These are phyloP conservation scores for Cryptomyrus ogoouensis DNA, from an alignment of 2,113 vertebrate genomes.

Conservation along the genomic window DNA sequence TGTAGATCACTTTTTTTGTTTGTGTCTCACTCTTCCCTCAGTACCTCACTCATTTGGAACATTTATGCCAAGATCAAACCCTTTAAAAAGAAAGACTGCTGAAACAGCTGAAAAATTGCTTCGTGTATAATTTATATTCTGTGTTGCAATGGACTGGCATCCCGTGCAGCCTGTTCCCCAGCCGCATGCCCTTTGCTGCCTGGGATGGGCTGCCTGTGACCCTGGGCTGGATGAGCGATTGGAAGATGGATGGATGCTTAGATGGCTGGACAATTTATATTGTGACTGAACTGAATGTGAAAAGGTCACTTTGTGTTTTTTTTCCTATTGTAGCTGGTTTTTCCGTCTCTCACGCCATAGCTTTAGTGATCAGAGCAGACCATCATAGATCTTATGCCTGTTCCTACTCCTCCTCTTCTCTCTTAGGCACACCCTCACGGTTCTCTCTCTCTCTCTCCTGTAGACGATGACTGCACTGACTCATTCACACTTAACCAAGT, in stretches of 20 bases:
- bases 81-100: neutral
- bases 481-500: slow-evolving; percentile 97
- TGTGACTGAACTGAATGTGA: neutral
- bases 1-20: neutral
- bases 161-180: neutral
- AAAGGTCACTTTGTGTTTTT: neutral
- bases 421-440: neutral
- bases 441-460: slow-evolving; percentile 22
- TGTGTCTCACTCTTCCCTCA: neutral
- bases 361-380: neutral
- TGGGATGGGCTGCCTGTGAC: neutral
- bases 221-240: neutral
- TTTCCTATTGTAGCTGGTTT: neutral
- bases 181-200: neutral
- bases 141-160: neutral
- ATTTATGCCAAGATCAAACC: neutral
- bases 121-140: neutral
- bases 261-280: neutral
- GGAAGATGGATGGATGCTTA: neutral
- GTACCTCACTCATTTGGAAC: neutral
- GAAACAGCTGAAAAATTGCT: neutral
- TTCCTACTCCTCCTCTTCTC: neutral
- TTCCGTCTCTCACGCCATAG: neutral
- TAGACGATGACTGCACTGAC: slow-evolving; percentile 92
- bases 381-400: neutral